phyloP scores from a whole-genome alignment of 2,797 vertebrate genomes.

The Prunella strophiata region DNA sequence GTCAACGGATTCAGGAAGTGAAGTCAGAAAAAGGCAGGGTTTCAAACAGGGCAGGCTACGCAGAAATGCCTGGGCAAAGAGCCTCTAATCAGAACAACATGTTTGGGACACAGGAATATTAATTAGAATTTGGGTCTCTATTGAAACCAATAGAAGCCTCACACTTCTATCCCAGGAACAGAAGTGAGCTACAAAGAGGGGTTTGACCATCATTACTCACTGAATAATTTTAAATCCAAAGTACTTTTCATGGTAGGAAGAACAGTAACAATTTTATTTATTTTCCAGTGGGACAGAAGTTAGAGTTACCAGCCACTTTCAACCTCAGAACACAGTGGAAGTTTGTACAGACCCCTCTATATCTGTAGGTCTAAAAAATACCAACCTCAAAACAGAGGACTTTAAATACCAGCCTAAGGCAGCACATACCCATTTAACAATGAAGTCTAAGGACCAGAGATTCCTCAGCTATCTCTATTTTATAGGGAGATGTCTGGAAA shows the following conservation, averaged over 20 bases:
- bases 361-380: background rate
- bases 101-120: slow-evolving; percentile 50
- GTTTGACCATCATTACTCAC: background rate
- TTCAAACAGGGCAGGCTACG: slow-evolving; percentile 73
- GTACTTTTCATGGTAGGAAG: background rate
- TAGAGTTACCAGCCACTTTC: background rate
- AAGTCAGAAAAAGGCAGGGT: slow-evolving; percentile 77
- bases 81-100: slow-evolving; percentile 64
- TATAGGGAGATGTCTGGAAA: background rate
- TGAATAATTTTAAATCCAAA: background rate
- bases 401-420: background rate
- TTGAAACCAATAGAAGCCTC: background rate
- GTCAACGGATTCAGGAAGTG: slow-evolving; percentile 81
- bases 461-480: background rate
- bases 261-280: background rate
- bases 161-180: background rate
- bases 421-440: background rate
- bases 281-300: background rate
- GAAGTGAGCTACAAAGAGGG: background rate
- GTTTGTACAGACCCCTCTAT: background rate
- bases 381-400: background rate
- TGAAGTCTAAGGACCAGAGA: background rate
- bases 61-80: slow-evolving; percentile 69
- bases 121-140: slow-evolving; percentile 25
- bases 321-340: background rate